Evolutionary conservation across 2,888 invertebrate genomes (phyloP), one percentile per base, ranked within the genome.

Genomic region (Lasioglossum calceatum): DNA sequence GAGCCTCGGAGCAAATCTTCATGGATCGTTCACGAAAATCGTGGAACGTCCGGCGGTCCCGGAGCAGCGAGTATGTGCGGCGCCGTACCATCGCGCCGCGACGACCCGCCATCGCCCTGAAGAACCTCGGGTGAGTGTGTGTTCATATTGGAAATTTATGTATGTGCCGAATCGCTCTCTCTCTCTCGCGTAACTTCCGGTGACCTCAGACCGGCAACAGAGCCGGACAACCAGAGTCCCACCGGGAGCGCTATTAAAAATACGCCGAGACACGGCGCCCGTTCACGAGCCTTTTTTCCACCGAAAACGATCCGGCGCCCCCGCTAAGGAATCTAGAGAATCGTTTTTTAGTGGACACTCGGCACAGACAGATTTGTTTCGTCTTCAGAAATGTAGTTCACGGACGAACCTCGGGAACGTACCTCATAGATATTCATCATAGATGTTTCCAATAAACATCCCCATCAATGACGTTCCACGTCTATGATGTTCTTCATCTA

Each of bases 11-110:
- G 81, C 86, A 79, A 77, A 75, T 90, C 91, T 91, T 89, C 89
- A 91, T 91, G 91, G 91, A 91, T 89, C 90, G 86, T 86, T 87
- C 86, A 89, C 88, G 88, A 89, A 86, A 90, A 91, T 90, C 87
- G 82, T 75, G 85, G 58, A 82, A 90, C 83, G 90, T 79, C 73
- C 61, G 82, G 85, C 80, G 77, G 81, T 39, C 87, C 85, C 64
- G 81, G 82, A 78, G 50, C 44, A 14, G 50, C 82, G 72, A 81
- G 64, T 54, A 70, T 67, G 67, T 87, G 77, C 58, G 79, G 76
- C 80, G 70, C 44, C 82, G 74, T 39, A 79, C 74, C 81, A 75
- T 71, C 44, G 44, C 64, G 77, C 42, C 79, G 44, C 76, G 86
- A 64, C 72, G 73, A 71, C 19, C 42, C 74, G 78, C 47, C 61